Percentiles rank a stretch among this genome's conserved stretches.
Conservation (phyloP, 53 echinoderm and acorn worm genomes). For the Mesocentrotus franciscanus region DNA sequence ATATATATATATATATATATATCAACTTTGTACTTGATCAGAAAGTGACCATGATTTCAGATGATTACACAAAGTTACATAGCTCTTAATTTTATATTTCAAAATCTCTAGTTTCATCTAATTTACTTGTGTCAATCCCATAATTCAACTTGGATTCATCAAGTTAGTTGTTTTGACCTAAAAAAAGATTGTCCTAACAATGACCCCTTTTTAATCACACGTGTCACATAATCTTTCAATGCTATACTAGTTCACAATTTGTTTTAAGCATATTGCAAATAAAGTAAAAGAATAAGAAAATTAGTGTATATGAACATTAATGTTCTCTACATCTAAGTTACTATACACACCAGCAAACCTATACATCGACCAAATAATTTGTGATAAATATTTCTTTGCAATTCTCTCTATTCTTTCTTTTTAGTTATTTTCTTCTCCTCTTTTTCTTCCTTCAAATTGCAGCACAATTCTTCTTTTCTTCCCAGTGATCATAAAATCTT, state of each 20-base stretch:
- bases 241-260: slow-evolving; percentile 13
- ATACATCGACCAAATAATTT: slow-evolving; percentile 57
- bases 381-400: slow-evolving; percentile 58
- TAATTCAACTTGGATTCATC: background rate
- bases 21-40: slow-evolving; percentile 30
- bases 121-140: background rate
- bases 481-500: slow-evolving; percentile 49
- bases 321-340: background rate
- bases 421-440: background rate
- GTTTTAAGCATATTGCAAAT: slow-evolving; percentile 38
- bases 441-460: slow-evolving; percentile 32
- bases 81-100: background rate
- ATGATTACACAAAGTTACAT: slow-evolving; percentile 45
- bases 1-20: slow-evolving; percentile 38
- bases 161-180: background rate
- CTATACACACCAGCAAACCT: slow-evolving; percentile 50
- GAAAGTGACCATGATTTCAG: slow-evolving; percentile 57
- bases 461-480: slow-evolving; percentile 49
- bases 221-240: slow-evolving; percentile 30
- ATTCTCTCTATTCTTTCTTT: slow-evolving; percentile 45
- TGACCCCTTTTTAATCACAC: slow-evolving; percentile 5
- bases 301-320: slow-evolving; percentile 1
- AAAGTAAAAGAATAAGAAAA: slow-evolving; percentile 8
- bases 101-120: background rate
- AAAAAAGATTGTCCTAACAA: slow-evolving; percentile 25